Percentiles rank a stretch among this genome's conserved stretches.
These are phyloP conservation scores for Lithophane leautieri DNA, from an alignment of 2,888 invertebrate genomes.

Conservation along the genomic window DNA sequence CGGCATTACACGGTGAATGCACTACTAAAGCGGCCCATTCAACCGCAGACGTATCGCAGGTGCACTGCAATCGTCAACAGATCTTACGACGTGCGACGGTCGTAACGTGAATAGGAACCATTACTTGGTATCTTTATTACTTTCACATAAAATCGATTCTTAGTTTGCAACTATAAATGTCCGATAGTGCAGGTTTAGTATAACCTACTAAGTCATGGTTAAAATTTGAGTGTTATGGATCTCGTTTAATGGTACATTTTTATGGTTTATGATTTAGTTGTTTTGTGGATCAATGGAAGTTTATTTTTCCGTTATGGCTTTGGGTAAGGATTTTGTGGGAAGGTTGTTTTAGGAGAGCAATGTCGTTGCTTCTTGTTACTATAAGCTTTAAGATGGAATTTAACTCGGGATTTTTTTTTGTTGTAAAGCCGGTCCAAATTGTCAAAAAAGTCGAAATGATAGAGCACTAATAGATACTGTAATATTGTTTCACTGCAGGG, in stretches of 20 bases:
- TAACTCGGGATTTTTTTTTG: not conserved
- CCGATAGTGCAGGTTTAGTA: conserved; percentile 48
- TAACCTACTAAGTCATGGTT: conserved; percentile 52
- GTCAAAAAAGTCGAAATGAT: not conserved
- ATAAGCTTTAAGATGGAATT: no score
- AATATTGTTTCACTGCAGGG: not conserved
- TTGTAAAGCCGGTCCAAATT: not conserved
- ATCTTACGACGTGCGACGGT: conserved; percentile 64
- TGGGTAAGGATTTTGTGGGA: not conserved
- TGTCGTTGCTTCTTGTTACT: not conserved
- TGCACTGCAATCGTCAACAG: conserved; percentile 62
- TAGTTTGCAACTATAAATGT: conserved; percentile 56
- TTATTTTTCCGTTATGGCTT: not conserved
- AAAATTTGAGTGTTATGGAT: conserved; percentile 47
- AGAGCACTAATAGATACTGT: not conserved
- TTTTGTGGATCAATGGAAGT: conserved; percentile 17
- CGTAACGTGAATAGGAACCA: conserved; percentile 63
- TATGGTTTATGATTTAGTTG: conserved; percentile 28
- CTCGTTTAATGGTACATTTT: conserved; percentile 34
- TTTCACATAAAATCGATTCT: conserved; percentile 66
- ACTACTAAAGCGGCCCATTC: conserved; percentile 48
- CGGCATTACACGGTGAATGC: conserved; percentile 41
- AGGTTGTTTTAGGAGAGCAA: not conserved
- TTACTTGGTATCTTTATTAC: conserved; percentile 69
- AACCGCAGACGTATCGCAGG: conserved; percentile 60